Evolutionary conservation across 2,888 invertebrate species (phyloP), one percentile per base, ranked within the genome.

Genomic region (Stegana nigrithorax): DNA sequence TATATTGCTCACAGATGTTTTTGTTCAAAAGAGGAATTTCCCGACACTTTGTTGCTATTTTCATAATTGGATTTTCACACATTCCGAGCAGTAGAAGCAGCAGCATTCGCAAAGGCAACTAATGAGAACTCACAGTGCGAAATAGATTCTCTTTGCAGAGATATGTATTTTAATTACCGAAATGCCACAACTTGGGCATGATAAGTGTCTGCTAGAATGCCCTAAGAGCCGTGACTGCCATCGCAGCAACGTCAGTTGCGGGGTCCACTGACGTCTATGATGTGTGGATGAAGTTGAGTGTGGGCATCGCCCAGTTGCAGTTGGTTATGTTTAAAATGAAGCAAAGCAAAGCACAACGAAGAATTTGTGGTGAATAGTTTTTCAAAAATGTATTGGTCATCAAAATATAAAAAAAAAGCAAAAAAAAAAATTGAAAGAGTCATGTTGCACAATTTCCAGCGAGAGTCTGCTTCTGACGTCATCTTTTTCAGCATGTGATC

Each of bases 61-160:
- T 75, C 65, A 71, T 75, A 71, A 78, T 71, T 71, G 66, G 64
- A 73, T 75, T 78, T 79, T 69, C 64, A 60, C 62, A 65, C 60
- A 60, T 62, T 62, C 55, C n/a, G n/a, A 47, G n/a, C 39, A 39
- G 12, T 7, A 29, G 10, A 29, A 29, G 5, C 39, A 14, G 14
- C 39, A 39, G 14, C 6, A 29, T 29, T 29, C 29, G n/a, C 39
- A 4, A 14, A 39, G 14, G n/a, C 14, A 39, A 39, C 17, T n/a
- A 10, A 39, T 17, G 39, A 4, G 39, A 6, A 10, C 39, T n/a
- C 39, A n/a, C 14, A 4, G 2, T 39, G 17, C 39, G 14, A 39
- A 39, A 47, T 47, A 47, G 47, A 21, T 23, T 47, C 21, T n/a
- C 17, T 39, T 39, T 17, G 39, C 17, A 39, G 39, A 39, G n/a